Base-by-base conservation (phyloP, 1,140 invertebrate genomes). In the Phymorhynchus buccinoides region DNA sequence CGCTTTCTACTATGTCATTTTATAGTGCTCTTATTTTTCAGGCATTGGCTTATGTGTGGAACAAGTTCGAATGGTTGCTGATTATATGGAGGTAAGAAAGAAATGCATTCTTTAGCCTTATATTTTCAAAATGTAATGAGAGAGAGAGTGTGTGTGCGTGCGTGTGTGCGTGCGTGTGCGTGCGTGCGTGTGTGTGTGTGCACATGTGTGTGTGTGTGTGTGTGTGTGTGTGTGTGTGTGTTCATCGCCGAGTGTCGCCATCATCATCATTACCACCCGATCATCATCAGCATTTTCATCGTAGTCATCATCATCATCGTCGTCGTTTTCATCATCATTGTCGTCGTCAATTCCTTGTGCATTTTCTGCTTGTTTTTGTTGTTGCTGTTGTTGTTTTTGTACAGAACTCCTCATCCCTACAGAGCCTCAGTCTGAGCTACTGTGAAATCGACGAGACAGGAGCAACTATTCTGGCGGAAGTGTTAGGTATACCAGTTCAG, bases 101-200 rank as follows among this genome's bases (percentile, higher is more conserved):
- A n/a, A n/a, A n/a, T n/a, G n/a, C n/a, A n/a, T n/a, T n/a, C n/a
- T n/a, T n/a, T n/a, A n/a, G n/a, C n/a, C n/a, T n/a, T n/a, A n/a
- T n/a, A n/a, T n/a, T n/a, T n/a, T n/a, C n/a, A n/a, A n/a, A n/a
- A n/a, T n/a, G n/a, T n/a, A n/a, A n/a, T 37, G 27, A 7, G 39
- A 14, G 73, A 18, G 35, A 37, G 35, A 9, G 39, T 77, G 35
- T 37, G 4, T 35, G 73, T 39, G 73, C 22, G 16, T 35, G 35
- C 18, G 73, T 77, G 16, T 16, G 35, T 39, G 35, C 44, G 18
- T 42, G 62, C 30, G 62, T 66, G 62, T 66, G 62, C 30, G 62
- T 66, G 62, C 30, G 62, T 66, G 62, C 30, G 62, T 66, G 62
- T 66, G 62, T 66, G 62, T 73, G n/a, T 73, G 68, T 35, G 30